Base-by-base conservation (phyloP, 2,113 vertebrate species). In the Malurus melanocephalus region DNA sequence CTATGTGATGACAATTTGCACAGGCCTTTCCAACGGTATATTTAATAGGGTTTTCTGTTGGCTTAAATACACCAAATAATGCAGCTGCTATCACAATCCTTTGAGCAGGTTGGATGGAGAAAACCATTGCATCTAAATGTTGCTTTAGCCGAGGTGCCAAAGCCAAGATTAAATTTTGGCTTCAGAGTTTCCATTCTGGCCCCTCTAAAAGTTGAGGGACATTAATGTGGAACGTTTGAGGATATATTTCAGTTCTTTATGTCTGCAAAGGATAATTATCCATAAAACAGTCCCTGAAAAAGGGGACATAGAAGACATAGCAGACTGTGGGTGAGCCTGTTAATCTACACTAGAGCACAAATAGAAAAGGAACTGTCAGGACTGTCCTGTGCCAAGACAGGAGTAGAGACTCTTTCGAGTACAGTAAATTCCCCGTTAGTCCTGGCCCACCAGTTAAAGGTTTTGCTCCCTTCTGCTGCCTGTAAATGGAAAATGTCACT, bases 201-300 rank as follows among this genome's bases (percentile, higher is more conserved):
- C 60, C 49, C 65, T 72, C 9, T 67, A 68, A 48, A 76, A 56
- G 11, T 35, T 35, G 23, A 27, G 52, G 22, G 48, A 76, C 5
- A 2, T 84, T 87, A 5, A 5, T 38, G 11, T 80, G 27, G 15
- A 28, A 40, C 0, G 1, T 68, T 87, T 0, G 1, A 79, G 35
- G 45, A 56, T 52, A 42, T 62, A 53, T 62, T 43, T 81, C 35
- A 43, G 15, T 26, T 80, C 56, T 62, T 65, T 45, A 7, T 23
- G 16, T 65, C 30, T 51, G 16, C 12, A 52, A 67, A 51, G 12
- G 6, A 5, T 75, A 38, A 80, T 87, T 85, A 79, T 76, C 32
- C 12, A 18, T 65, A 45, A 32, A 85, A 56, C 11, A 72, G 21
- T 40, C 11, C 38, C 57, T 56, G 57, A n/a, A 68, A 73, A 61